Evolutionary conservation across 2,888 invertebrate genomes (phyloP), one percentile per base, ranked within the genome.

Genomic region (Phengaris alcon): DNA sequence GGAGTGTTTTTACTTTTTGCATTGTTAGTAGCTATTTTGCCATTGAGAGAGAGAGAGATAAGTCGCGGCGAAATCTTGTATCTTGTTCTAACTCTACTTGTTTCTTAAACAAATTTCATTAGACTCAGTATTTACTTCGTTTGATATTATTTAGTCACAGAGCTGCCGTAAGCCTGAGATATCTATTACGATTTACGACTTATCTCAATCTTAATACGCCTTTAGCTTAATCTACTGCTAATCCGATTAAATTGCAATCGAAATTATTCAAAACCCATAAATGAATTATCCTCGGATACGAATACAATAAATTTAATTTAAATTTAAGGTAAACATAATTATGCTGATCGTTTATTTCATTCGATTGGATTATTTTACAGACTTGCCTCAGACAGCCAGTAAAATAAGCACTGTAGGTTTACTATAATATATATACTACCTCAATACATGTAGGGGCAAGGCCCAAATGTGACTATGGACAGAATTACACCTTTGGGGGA

Each of bases 221-320:
- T 59, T 59, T 22, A 59, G 22, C 64, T 64, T 64, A 35, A 64
- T 64, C 35, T 35, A 64, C 64, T 12, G 35, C 12, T 13, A 44
- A 64, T 64, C 35, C 64, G 64, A 64, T 64, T 59, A 22, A 9
- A 22, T 59, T 59, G 9, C 59, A 9, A 59, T 59, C 9, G 59
- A 59, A 59, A 64, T 64, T 35, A 64, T 64, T 64, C 64, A 64
- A 64, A 64, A 35, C 35, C 35, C 35, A 64, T 35, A 64, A 64
- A 35, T 6, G 15, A 64, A 35, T 64, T 64, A 64, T 35, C 12
- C 12, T 35, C 35, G 12, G 35, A 64, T 64, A 35, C 64, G 35
- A 64, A n/a, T n/a, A n/a, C n/a, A 35, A 35, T 2, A 35, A 35
- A 64, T 35, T 35, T 64, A 64, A 64, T 64, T 64, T n/a, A n/a